phyloP scores from a whole-genome alignment of 2,888 invertebrate species.

The Ormyrus labotus region DNA sequence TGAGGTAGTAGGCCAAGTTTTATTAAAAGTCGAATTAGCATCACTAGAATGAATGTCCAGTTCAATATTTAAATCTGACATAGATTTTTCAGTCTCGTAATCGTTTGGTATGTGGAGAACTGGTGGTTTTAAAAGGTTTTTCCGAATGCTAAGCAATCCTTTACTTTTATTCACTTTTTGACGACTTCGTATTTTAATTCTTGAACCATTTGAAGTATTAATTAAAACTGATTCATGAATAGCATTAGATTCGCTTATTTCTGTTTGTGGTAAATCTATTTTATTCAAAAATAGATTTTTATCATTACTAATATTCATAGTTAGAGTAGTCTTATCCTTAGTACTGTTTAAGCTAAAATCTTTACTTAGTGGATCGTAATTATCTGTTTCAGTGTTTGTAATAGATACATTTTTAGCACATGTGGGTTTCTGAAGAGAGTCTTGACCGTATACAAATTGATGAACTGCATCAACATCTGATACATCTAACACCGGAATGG shows the following conservation, averaged over 20 bases:
- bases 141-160: constrained; percentile 30
- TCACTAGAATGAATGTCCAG: constrained; percentile 12
- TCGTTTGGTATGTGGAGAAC: constrained; percentile 53
- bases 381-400: constrained; percentile 6
- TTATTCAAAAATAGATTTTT: constrained; percentile 4
- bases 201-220: constrained; percentile 15
- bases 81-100: constrained; percentile 44
- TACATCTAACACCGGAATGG: constrained; percentile 41
- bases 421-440: constrained; percentile 28
- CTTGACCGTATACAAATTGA: constrained; percentile 41
- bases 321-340: constrained; percentile 10
- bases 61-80: constrained; percentile 21
- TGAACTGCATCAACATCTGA: constrained; percentile 45
- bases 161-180: constrained; percentile 34
- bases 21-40: constrained; percentile 22
- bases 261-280: not conserved
- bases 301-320: constrained; percentile 16
- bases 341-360: not conserved
- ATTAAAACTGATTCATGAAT: constrained; percentile 5
- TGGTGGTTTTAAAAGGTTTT: constrained; percentile 56
- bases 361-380: not conserved
- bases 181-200: constrained; percentile 24
- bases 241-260: not conserved
- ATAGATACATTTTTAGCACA: constrained; percentile 14
- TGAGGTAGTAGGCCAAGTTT: constrained; percentile 40